Base-by-base conservation (phyloP, 30 jellyfish, hydroid and myxozoan genomes). In the Turritopsis rubra region DNA sequence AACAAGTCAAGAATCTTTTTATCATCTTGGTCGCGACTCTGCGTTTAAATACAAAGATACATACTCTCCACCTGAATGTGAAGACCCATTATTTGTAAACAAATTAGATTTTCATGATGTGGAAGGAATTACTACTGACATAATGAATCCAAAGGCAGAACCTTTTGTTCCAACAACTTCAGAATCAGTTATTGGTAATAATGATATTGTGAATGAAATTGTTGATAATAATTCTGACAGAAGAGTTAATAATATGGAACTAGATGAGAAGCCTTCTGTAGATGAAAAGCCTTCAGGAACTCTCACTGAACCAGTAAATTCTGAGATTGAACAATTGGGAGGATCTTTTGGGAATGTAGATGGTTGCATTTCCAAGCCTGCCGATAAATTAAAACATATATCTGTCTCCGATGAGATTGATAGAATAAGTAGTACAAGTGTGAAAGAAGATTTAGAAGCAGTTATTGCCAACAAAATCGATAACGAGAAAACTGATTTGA, bases 1-100 rank as follows among this genome's bases (percentile, higher is more conserved):
- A 54, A 81, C 96, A 26, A 53, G 87, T 26, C 73, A 77, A 52
- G 85, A 77, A 29, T 60, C 28, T 13, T n/a, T 30, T 26, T 77
- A 29, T 29, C 72, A 77, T 26, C 73, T 28, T 52, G 41, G 85
- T 53, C 66, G 53, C 18, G 81, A 72, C 81, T 41, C 60, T 41
- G 60, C 60, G 13, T 41, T 41, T 13, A 72, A 72, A 72, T 16
- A 53, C 53, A 68, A 68, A 3, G 52, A 53, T 22, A 26, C 30
- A 22, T 26, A 31, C 31, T 31, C 30, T 1, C 31, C 81, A 72
- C 41, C 81, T 18, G 20, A 26, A 1, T 16, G 81, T 72, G 81
- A 72, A 72, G 81, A 72, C 31, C 31, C 81, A 18, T 72, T 72
- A 17, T 72, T 22, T 1, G 31, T 26, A 16, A 22, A 68, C 30